Conservation (phyloP, 2,888 invertebrate species). For the Chrysina gloriosa region DNA sequence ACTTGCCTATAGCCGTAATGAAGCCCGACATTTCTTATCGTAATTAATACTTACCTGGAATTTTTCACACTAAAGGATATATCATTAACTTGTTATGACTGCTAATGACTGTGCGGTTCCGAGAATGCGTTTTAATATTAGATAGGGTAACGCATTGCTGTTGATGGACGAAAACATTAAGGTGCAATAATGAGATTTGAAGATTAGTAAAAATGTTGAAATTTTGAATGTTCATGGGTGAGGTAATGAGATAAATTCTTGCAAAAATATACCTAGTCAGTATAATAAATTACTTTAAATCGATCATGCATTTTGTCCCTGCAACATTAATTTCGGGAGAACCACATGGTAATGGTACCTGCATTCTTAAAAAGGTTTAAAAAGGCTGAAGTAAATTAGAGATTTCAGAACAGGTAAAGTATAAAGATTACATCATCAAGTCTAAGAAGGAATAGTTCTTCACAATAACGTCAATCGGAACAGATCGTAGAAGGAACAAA, state of each 20-base stretch:
- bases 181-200: not conserved
- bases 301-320: too few relatives aligned
- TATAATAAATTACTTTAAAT: not conserved
- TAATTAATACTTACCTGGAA: constrained; percentile 31
- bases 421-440: too few relatives aligned
- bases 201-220: not conserved
- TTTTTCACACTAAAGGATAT: constrained; percentile 30
- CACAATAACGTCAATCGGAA: too few relatives aligned
- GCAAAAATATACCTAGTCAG: not conserved
- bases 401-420: too few relatives aligned
- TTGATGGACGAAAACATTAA: not conserved
- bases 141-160: constrained; percentile 3
- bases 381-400: too few relatives aligned
- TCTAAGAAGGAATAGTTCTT: too few relatives aligned
- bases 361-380: too few relatives aligned
- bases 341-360: too few relatives aligned
- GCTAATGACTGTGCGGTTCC: constrained; percentile 26
- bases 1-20: not conserved
- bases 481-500: too few relatives aligned
- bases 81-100: constrained; percentile 27
- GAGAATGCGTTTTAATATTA: constrained; percentile 31
- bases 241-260: too few relatives aligned
- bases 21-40: constrained; percentile 10
- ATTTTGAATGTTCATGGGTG: not conserved
- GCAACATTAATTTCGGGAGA: too few relatives aligned